Conservation (phyloP, 2,888 invertebrate species). For the Pollenia amentaria region DNA sequence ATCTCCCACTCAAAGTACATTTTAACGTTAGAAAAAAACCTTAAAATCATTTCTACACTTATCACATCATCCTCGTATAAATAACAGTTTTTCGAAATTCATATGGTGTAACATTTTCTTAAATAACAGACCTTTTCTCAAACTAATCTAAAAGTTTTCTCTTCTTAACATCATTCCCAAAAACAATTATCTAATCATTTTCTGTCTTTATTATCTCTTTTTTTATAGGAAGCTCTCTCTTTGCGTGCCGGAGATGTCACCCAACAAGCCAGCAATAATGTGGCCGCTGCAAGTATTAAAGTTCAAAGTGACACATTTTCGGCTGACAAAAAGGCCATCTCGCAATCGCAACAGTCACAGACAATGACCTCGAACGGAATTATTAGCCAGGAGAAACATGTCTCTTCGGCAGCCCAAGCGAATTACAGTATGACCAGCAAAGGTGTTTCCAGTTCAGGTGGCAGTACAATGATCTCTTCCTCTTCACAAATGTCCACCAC, state of each 20-base stretch:
- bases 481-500: slow-evolving; percentile 85
- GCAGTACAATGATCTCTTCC: slow-evolving; percentile 86
- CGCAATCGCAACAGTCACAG: slow-evolving; percentile 90
- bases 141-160: not conserved
- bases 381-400: slow-evolving; percentile 91
- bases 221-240: slow-evolving; percentile 91
- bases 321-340: slow-evolving; percentile 91
- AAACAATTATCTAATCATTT: not conserved
- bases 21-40: not conserved
- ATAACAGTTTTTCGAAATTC: not conserved
- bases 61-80: slow-evolving; percentile 19
- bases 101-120: not conserved
- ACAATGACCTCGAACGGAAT: slow-evolving; percentile 92
- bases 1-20: not conserved
- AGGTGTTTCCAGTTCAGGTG: slow-evolving; percentile 88
- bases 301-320: slow-evolving; percentile 94
- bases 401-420: slow-evolving; percentile 90
- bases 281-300: slow-evolving; percentile 93
- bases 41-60: slow-evolving; percentile 26
- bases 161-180: not conserved
- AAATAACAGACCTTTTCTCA: slow-evolving; percentile 39
- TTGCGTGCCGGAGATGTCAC: slow-evolving; percentile 93
- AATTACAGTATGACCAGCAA: slow-evolving; percentile 92
- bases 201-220: not conserved
- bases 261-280: slow-evolving; percentile 93